Conservation (phyloP, 2,888 invertebrate species). For the Gymnocheta viridis region DNA sequence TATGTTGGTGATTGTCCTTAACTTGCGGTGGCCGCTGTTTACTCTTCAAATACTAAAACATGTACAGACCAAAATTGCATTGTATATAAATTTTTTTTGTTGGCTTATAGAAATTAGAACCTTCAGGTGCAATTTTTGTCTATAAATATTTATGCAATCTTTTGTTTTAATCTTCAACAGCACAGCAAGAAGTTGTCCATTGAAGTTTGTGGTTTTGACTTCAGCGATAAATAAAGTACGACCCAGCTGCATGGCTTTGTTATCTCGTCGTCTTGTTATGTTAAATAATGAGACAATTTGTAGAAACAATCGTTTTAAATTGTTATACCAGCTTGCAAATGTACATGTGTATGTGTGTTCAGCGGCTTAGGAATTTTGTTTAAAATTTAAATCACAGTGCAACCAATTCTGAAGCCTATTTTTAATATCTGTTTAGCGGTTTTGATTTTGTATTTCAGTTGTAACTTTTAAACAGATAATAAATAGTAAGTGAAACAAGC, state of each 20-base stretch:
- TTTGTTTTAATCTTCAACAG: constrained; percentile 10
- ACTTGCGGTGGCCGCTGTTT: constrained; percentile 4
- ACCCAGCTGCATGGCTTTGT: neutral
- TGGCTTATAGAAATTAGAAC: neutral
- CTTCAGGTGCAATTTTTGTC: constrained; percentile 3
- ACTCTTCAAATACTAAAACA: neutral
- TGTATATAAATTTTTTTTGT: neutral
- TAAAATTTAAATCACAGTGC: no score
- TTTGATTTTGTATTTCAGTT: no score
- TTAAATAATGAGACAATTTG: no score
- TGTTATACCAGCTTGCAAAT: no score
- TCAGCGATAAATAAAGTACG: neutral
- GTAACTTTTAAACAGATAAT: no score
- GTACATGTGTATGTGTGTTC: no score
- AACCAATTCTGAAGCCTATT: no score
- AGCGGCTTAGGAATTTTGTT: no score
- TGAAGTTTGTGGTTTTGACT: constrained; percentile 1
- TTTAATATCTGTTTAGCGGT: no score
- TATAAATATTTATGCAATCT: constrained; percentile 1
- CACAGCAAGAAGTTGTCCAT: neutral
- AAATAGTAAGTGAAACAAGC: no score
- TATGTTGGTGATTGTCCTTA: constrained; percentile 10
- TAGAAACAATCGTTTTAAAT: no score
- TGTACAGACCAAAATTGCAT: neutral
- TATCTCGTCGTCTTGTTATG: neutral